Evolutionary conservation across 2,113 vertebrate species (phyloP).

Genomic region (Empidonax traillii): DNA sequence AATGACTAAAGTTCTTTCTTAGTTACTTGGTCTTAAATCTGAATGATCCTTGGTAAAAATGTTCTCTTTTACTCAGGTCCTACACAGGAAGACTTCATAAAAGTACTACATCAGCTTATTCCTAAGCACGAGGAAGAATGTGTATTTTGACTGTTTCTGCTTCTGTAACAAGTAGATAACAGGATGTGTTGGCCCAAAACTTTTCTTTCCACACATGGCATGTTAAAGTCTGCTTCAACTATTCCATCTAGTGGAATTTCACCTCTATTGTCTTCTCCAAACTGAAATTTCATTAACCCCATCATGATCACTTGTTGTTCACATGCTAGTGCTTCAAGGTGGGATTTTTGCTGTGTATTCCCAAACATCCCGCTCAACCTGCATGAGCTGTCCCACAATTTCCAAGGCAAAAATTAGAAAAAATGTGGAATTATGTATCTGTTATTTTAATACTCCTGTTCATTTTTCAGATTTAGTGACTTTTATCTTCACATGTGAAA

Average conservation of each 20-base stretch:
- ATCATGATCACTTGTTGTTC: background rate
- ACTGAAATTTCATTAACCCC: background rate
- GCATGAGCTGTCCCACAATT: background rate
- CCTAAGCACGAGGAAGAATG: background rate
- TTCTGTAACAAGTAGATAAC: background rate
- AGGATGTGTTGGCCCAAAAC: background rate
- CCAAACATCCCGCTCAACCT: background rate
- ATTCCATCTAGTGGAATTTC: constrained; percentile 35
- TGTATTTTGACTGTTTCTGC: background rate
- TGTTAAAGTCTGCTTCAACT: constrained; percentile 3
- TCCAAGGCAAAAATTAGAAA: background rate
- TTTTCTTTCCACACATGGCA: background rate
- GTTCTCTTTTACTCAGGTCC: background rate
- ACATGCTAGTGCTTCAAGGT: background rate
- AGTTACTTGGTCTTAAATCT: background rate
- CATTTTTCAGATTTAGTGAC: background rate
- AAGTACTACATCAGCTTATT: background rate
- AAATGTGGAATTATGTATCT: background rate
- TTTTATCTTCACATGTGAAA: background rate
- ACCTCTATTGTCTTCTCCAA: background rate
- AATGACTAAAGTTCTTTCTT: background rate
- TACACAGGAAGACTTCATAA: background rate
- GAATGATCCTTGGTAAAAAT: background rate
- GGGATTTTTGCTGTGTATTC: background rate
- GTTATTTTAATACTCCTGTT: background rate